Conservation (phyloP, 2,113 vertebrate species). For the Peromyscus maniculatus region DNA sequence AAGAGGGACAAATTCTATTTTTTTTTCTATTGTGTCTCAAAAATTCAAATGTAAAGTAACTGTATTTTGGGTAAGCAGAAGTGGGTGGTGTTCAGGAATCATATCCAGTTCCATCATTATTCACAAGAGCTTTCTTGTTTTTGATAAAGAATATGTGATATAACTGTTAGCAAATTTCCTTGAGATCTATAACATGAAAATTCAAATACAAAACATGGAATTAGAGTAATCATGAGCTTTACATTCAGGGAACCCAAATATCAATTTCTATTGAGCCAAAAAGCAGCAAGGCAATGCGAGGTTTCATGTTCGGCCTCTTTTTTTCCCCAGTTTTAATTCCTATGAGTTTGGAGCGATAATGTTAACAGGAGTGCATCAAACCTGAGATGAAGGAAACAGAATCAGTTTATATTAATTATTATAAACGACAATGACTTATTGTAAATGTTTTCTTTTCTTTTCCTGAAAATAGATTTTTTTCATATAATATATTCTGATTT, state of each 20-base stretch:
- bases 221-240: neutral
- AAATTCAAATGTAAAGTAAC: neutral
- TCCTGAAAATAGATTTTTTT: neutral
- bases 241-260: neutral
- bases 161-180: neutral
- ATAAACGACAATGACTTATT: neutral
- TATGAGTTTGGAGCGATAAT: neutral
- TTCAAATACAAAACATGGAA: neutral
- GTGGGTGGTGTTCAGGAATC: neutral
- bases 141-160: neutral
- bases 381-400: neutral
- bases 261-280: neutral
- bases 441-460: neutral
- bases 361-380: neutral
- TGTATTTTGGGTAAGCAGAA: neutral
- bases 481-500: neutral
- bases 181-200: neutral
- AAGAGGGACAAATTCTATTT: neutral
- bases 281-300: neutral
- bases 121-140: neutral
- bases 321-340: neutral
- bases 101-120: neutral
- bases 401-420: neutral
- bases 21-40: neutral
- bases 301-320: neutral